Conservation (phyloP, 2,113 vertebrate species). For the Irena cyanogastra region DNA sequence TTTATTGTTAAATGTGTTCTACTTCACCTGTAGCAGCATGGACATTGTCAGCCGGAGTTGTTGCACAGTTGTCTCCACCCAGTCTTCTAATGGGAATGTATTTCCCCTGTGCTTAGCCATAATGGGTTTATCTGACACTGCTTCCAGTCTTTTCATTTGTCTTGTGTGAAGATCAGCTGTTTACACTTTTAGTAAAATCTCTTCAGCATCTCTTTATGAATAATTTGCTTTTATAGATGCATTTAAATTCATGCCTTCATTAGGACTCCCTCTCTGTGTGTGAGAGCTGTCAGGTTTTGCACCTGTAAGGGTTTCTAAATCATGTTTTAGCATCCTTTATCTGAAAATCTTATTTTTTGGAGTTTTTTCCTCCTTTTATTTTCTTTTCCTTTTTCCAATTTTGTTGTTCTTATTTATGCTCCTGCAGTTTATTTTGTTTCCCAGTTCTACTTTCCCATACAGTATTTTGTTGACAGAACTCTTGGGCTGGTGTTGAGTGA, state of each 20-base stretch:
- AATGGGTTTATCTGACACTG: background rate
- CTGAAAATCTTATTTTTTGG: background rate
- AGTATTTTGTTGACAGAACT: background rate
- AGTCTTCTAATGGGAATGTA: background rate
- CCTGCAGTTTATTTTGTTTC: background rate
- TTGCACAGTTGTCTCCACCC: background rate
- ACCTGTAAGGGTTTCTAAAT: background rate
- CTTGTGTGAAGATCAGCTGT: background rate
- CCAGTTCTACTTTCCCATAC: background rate
- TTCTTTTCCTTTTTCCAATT: background rate
- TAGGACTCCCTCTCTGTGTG: background rate
- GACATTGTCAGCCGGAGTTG: rapidly evolving
- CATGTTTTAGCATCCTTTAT: background rate
- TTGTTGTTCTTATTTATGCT: background rate
- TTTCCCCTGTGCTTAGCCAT: background rate
- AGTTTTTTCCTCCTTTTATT: background rate
- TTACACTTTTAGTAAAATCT: background rate
- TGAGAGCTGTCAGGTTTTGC: background rate
- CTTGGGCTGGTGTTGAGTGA: background rate
- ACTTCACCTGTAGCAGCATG: background rate
- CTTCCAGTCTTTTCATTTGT: background rate
- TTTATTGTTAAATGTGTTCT: background rate
- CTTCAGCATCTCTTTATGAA: background rate
- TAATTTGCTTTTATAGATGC: background rate
- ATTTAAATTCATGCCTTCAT: background rate